Percentiles rank a stretch among this genome's conserved stretches.
Conservation (phyloP, 1,140 invertebrate species). For the Spodoptera frugiperda region DNA sequence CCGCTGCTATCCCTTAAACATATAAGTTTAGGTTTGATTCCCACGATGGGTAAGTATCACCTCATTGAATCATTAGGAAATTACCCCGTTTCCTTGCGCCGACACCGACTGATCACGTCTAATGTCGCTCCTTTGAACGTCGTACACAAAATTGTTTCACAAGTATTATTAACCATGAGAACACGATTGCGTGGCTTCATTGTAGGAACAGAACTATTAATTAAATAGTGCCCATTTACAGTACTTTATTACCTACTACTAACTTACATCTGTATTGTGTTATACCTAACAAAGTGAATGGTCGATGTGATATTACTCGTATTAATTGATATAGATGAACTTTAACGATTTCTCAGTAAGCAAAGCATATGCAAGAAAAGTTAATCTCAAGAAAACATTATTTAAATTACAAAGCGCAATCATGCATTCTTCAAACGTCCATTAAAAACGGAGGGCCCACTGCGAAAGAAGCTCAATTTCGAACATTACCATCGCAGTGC, state of each 20-base stretch:
- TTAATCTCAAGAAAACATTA: not conserved
- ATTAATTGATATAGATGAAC: too few relatives aligned
- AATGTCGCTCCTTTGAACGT: constrained; percentile 60
- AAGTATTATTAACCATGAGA: constrained; percentile 48
- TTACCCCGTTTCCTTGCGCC: constrained; percentile 69
- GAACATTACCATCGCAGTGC: constrained; percentile 36
- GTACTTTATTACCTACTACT: not conserved
- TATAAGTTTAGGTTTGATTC: constrained; percentile 67
- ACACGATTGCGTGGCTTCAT: constrained; percentile 24
- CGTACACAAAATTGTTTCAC: constrained; percentile 59
- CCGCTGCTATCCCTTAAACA: constrained; percentile 16
- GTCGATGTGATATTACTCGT: too few relatives aligned
- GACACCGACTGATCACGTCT: constrained; percentile 64
- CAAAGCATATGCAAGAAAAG: too few relatives aligned
- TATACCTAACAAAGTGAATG: too few relatives aligned
- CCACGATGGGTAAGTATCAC: constrained; percentile 72
- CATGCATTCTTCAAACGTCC: constrained; percentile 29
- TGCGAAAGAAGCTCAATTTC: constrained; percentile 32
- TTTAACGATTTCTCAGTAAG: too few relatives aligned
- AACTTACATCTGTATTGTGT: too few relatives aligned
- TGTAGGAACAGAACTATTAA: constrained; percentile 24
- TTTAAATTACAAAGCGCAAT: constrained; percentile 8
- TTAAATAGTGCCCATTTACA: constrained; percentile 21
- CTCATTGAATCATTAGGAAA: constrained; percentile 75
- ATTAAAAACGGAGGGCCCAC: constrained; percentile 9